These are phyloP conservation scores for Lytechinus pictus DNA, from an alignment of 35 echinoderm and acorn worm genomes.

Conservation along the genomic window DNA sequence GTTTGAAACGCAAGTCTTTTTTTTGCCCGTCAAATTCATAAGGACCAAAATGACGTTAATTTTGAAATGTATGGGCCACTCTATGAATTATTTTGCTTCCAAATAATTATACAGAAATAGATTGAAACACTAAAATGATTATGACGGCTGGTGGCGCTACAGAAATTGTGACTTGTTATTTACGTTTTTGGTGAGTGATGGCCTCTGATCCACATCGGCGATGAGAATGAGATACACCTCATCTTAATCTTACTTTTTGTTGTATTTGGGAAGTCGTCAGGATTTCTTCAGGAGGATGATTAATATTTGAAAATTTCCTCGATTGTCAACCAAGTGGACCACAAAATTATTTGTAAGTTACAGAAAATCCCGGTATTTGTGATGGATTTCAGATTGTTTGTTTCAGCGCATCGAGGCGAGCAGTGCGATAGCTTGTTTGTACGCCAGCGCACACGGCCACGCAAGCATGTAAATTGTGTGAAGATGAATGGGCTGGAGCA, in stretches of 20 bases:
- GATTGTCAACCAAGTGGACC: neutral
- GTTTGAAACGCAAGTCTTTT: too few relatives aligned
- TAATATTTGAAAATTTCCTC: neutral
- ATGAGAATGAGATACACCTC: neutral
- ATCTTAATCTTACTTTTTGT: neutral
- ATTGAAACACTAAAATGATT: neutral
- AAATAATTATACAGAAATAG: too few relatives aligned
- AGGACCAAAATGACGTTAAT: too few relatives aligned
- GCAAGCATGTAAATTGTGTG: slow-evolving; percentile 11
- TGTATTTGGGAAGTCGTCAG: neutral
- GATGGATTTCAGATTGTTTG: neutral
- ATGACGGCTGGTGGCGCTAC: neutral
- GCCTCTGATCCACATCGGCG: neutral
- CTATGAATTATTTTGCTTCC: too few relatives aligned
- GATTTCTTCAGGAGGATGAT: neutral
- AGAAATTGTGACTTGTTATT: slow-evolving; percentile 5
- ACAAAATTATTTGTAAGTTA: neutral
- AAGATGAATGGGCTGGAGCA: neutral
- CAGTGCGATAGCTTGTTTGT: neutral
- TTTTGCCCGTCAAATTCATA: too few relatives aligned
- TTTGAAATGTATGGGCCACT: too few relatives aligned
- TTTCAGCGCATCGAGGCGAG: neutral
- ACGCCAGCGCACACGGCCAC: slow-evolving; percentile 5
- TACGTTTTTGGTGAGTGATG: neutral
- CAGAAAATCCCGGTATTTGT: neutral